Base-by-base conservation (phyloP, 2,888 invertebrate genomes). In the Neoascia interrupta region DNA sequence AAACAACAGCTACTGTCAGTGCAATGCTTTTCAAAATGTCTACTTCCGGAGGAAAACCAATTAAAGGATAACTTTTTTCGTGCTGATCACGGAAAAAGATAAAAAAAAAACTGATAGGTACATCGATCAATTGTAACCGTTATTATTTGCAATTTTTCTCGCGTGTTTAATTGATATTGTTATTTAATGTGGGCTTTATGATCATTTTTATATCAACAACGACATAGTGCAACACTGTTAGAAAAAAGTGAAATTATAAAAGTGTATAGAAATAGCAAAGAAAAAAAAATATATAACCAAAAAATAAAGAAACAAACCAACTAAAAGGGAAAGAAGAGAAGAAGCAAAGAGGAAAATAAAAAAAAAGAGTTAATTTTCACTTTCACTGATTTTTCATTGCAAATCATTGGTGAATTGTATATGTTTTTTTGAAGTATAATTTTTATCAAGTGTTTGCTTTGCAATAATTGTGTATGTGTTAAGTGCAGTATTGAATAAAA, bases 301-400 rank as follows among this genome's bases (percentile, higher is more conserved):
- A 56, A n/a, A n/a, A 66, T 36, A 60, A 49, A 39, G 6, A 54
- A 43, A 39, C 31, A 60, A 58, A 64, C 21, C 45, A 45, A 58
- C 37, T 51, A 37, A 56, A 56, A 31, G 43, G 37, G 18, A 58
- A 10, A 56, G 15, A 19, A 36, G 39, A 11, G 28, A 37, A 39
- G 8, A 63, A 28, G 26, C 1, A 56, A 28, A 15, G 53, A 51
- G n/a, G 0, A 19, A 28, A 37, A 23, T 31, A 4, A 31, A 5
- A 10, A 28, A 73, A 63, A 37, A 56, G 64, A 79, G 56, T 66
- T 66, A 36, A 43, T 66, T 60, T 73, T 79, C 79, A 79, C 79
- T 79, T 79, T 79, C 73, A 79, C 61, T 79, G 61, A 68, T 73
- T 79, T 73, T 79, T 53, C 53, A 76, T 70, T 64, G 53, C 63